phyloP scores from a whole-genome alignment of 2,113 vertebrate genomes.

The Tupaia tana region DNA sequence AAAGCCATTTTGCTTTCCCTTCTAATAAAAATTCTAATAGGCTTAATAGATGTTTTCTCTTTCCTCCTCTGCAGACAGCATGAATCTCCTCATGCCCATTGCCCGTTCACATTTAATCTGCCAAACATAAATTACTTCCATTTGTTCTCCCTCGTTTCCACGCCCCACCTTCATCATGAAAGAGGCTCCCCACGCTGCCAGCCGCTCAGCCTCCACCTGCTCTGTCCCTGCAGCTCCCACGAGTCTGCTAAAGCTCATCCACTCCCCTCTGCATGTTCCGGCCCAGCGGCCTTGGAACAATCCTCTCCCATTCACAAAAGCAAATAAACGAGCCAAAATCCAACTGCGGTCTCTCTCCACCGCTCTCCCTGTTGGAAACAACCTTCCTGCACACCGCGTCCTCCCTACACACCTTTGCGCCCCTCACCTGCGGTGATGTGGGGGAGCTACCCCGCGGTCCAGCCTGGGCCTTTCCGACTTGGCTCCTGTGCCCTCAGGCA shows the following conservation, averaged over 20 bases:
- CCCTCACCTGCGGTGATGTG: background rate
- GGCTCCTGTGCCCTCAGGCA: background rate
- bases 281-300: background rate
- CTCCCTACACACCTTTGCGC: background rate
- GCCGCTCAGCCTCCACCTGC: background rate
- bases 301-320: background rate
- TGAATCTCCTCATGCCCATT: background rate
- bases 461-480: background rate
- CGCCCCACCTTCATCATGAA: background rate
- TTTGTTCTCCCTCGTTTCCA: background rate
- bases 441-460: too few relatives aligned
- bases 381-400: background rate
- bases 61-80: background rate
- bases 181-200: background rate
- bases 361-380: background rate
- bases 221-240: background rate
- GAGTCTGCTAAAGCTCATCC: background rate
- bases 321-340: background rate
- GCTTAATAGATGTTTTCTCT: background rate
- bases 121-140: background rate
- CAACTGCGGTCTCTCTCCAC: background rate
- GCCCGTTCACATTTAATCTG: background rate
- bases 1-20: background rate
- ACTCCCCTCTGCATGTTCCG: background rate
- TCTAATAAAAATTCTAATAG: background rate